These are phyloP conservation scores for Ispidina lecontei DNA, from an alignment of 2,797 vertebrate species.

Conservation along the genomic window DNA sequence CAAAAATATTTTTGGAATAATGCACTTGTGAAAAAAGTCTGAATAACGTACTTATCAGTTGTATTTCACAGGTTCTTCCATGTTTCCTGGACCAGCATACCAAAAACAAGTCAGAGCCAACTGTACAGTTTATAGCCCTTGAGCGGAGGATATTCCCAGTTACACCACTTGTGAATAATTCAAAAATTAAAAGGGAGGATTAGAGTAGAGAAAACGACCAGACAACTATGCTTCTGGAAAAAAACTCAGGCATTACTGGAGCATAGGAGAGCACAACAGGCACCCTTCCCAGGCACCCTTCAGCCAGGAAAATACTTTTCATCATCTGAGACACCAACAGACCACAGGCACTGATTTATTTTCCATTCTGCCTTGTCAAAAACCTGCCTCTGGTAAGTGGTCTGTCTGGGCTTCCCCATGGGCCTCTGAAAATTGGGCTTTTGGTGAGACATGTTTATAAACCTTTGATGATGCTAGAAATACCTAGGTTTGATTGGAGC, in stretches of 20 bases:
- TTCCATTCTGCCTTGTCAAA: neutral
- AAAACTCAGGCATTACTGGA: neutral
- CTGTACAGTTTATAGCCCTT: neutral
- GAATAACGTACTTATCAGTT: neutral
- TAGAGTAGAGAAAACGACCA: neutral
- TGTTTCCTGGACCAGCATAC: neutral
- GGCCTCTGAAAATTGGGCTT: neutral
- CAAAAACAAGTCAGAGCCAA: neutral
- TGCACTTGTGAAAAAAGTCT: neutral
- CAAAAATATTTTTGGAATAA: neutral
- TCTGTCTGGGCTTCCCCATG: neutral
- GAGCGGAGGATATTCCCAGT: neutral
- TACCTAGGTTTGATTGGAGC: neutral
- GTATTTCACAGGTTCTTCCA: neutral
- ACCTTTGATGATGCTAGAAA: neutral
- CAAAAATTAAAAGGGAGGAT: neutral
- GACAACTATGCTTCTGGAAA: neutral
- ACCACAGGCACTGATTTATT: neutral
- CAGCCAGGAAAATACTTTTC: neutral
- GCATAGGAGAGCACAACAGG: rapidly evolving
- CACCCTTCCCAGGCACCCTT: neutral
- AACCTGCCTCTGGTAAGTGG: neutral
- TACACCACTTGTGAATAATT: neutral
- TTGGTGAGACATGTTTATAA: neutral
- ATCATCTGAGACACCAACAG: neutral